Evolutionary conservation across 2,797 vertebrate species (phyloP), one percentile per base, ranked within the genome.

Genomic region (Merluccius polli): DNA sequence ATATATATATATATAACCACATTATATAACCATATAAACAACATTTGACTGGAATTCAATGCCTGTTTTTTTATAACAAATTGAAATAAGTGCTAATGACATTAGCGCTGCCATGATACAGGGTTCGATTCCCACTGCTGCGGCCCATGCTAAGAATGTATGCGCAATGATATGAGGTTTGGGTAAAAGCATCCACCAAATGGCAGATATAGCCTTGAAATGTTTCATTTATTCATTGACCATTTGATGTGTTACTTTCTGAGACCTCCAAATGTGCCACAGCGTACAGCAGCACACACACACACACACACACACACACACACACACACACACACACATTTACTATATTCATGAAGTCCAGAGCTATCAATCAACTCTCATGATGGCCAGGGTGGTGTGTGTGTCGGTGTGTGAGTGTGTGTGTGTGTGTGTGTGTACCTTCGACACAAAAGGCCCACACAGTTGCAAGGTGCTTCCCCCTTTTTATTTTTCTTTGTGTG

Each of bases 381-480:
- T 33, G 12, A 12, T 13, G 12, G 71, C 12, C n/a, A 77, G 82
- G 76, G 77, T 77, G 82, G 75, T 73, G 65, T 74, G 81, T 81
- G 73, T 13, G 18, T 69, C 67, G 82, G 77, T 77, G 82, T 87
- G 85, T 71, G n/a, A 63, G 76, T 82, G 70, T 41, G 75, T 78
- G 77, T 52, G 71, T 84, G 75, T 73, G 65, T 74, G 81, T 81
- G 73, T 13, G 18, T 69, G 69, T 41, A 13, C 13, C 12, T 48
- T 13, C 16, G 86, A 82, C 77, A 83, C 86, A 83, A 82, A 85
- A 89, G 33, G 86, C 81, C 77, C 76, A 84, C 79, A 82, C 87
- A 90, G 86, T 87, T 91, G 90, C 81, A 76, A 76, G 81, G 76
- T 78, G 78, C 81, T 77, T 78, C 83, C 87, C 85, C 72, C n/a